phyloP scores from a whole-genome alignment of 1,140 invertebrate genomes.

The Apis dorsata region DNA sequence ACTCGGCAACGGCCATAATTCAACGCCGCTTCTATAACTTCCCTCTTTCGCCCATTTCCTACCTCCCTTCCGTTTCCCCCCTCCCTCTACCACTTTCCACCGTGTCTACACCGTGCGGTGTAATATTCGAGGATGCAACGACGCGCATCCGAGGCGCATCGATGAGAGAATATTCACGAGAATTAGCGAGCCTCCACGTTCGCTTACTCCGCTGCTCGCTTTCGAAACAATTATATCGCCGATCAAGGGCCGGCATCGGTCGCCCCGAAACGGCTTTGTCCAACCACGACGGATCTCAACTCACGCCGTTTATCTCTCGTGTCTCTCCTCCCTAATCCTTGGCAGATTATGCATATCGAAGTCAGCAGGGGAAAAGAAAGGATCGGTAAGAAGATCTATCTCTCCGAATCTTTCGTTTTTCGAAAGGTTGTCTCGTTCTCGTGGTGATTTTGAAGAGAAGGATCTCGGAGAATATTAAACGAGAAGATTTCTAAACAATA shows the following conservation, averaged over 20 bases:
- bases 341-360: background rate
- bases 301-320: background rate
- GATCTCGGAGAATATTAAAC: no score
- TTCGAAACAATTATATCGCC: conserved; percentile 26
- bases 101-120: background rate
- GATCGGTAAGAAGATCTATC: background rate
- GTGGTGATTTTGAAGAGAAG: no score
- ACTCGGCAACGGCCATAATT: conserved; percentile 41
- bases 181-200: no score
- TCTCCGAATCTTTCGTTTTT: no score
- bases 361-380: background rate
- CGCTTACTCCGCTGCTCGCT: background rate
- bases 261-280: background rate
- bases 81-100: no score
- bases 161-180: background rate
- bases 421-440: no score
- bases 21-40: conserved; percentile 22
- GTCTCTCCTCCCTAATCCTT: background rate
- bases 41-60: background rate
- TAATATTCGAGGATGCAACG: background rate
- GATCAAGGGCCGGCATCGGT: background rate
- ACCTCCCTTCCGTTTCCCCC: background rate
- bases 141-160: background rate
- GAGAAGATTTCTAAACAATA: no score
- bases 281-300: background rate